These are phyloP conservation scores for Calameuta pallipes DNA, from an alignment of 2,888 invertebrate genomes.

Conservation along the genomic window DNA sequence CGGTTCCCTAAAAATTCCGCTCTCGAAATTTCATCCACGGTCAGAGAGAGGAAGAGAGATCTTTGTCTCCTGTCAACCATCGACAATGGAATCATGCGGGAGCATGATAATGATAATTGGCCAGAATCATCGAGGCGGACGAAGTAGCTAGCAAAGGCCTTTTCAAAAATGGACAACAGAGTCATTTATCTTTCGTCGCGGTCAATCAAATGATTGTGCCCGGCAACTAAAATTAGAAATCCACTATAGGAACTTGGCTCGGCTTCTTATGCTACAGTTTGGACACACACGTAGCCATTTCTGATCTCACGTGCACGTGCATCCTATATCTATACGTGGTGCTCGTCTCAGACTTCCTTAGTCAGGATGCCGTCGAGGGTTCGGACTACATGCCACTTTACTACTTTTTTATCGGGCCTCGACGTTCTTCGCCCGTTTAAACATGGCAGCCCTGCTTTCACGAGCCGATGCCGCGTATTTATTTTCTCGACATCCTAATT, in stretches of 20 bases:
- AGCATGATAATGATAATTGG: background rate
- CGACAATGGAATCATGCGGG: background rate
- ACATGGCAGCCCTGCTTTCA: background rate
- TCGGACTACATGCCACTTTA: slow-evolving; percentile 2
- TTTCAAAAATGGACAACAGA: slow-evolving; percentile 24
- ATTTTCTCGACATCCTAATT: slow-evolving; percentile 24
- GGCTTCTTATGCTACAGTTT: background rate
- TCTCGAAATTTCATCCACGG: background rate
- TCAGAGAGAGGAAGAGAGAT: background rate
- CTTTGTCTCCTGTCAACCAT: background rate
- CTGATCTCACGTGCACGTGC: slow-evolving; percentile 10
- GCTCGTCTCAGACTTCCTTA: background rate
- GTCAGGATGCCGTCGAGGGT: background rate
- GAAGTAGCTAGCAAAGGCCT: background rate
- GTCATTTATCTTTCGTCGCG: slow-evolving; percentile 36
- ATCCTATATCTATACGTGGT: background rate
- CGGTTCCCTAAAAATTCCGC: background rate
- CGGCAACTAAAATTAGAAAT: slow-evolving; percentile 39
- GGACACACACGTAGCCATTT: background rate
- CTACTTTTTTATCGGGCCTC: slow-evolving; percentile 3
- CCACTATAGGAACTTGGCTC: background rate
- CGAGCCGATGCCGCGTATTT: slow-evolving; percentile 14
- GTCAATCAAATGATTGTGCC: slow-evolving; percentile 25
- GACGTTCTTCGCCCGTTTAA: slow-evolving; percentile 4
- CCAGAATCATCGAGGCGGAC: background rate